These are phyloP conservation scores for Cyphomyrus plagiostoma DNA, from an alignment of 2,113 vertebrate species.

Conservation along the genomic window DNA sequence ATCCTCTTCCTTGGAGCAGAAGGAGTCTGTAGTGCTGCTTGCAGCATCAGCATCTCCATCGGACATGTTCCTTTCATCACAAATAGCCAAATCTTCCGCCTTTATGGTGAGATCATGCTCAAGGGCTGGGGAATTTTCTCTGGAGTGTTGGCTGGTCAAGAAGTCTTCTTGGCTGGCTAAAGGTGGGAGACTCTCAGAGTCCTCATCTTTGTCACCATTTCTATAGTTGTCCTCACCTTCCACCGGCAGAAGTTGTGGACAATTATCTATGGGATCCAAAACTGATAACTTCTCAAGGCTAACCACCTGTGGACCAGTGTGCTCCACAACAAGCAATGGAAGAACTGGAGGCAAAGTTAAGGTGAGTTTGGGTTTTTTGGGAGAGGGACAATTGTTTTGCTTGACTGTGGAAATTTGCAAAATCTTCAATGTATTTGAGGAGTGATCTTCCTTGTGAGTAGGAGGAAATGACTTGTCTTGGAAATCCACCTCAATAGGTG, in stretches of 20 bases:
- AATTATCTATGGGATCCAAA: not conserved
- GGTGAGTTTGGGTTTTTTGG: slow-evolving; percentile 73
- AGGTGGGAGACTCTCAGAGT: slow-evolving; percentile 47
- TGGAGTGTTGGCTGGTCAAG: slow-evolving; percentile 40
- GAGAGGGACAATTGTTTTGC: slow-evolving; percentile 70
- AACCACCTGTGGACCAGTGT: not conserved
- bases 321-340: not conserved
- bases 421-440: slow-evolving; percentile 27
- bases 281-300: not conserved
- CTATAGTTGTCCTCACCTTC: slow-evolving; percentile 28
- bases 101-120: not conserved
- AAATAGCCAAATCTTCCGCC: slow-evolving; percentile 37
- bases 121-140: slow-evolving; percentile 30
- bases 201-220: slow-evolving; percentile 41
- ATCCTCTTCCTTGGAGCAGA: slow-evolving; percentile 44
- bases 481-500: not conserved
- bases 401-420: slow-evolving; percentile 41
- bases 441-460: slow-evolving; percentile 15
- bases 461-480: slow-evolving; percentile 21
- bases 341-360: slow-evolving; percentile 61
- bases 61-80: slow-evolving; percentile 53
- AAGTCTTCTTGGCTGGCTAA: slow-evolving; percentile 56
- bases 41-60: slow-evolving; percentile 43
- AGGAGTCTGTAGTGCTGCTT: slow-evolving; percentile 35
- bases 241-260: not conserved